Conservation (phyloP, 2,888 invertebrate genomes). For the Diabrotica balteata region DNA sequence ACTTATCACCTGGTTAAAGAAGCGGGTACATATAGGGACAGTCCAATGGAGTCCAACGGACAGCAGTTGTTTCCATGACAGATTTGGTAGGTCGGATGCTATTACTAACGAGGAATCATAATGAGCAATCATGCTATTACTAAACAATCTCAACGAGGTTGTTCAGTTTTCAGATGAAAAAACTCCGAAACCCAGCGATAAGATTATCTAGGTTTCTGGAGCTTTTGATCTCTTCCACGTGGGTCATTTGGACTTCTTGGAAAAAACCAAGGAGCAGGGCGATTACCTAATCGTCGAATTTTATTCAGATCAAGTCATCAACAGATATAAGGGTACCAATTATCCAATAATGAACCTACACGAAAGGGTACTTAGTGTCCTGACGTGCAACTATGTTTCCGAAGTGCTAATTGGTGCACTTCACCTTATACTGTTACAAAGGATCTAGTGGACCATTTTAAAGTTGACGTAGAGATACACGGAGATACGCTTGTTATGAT, state of each 20-base stretch:
- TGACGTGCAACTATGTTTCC: slow-evolving; percentile 96
- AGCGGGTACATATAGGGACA: slow-evolving; percentile 93
- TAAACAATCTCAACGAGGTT: slow-evolving; percentile 77
- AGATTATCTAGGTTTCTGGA: slow-evolving; percentile 93
- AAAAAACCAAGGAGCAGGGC: slow-evolving; percentile 86
- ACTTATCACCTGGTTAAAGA: slow-evolving; percentile 95
- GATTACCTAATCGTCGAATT: slow-evolving; percentile 96
- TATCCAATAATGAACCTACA: slow-evolving; percentile 99
- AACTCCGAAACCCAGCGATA: slow-evolving; percentile 77
- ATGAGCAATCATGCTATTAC: no score
- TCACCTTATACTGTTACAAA: slow-evolving; percentile 92
- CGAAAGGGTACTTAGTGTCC: slow-evolving; percentile 93
- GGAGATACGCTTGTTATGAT: slow-evolving; percentile 80
- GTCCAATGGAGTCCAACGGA: slow-evolving; percentile 91
- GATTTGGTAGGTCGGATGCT: slow-evolving; percentile 97
- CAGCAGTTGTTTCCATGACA: slow-evolving; percentile 97
- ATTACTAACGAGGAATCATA: slow-evolving; percentile 85
- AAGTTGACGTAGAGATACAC: slow-evolving; percentile 85
- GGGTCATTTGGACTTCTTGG: slow-evolving; percentile 95
- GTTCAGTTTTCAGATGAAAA: slow-evolving; percentile 88
- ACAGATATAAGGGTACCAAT: slow-evolving; percentile 91
- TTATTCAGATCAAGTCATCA: slow-evolving; percentile 93
- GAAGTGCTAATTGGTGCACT: slow-evolving; percentile 99
- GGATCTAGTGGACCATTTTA: slow-evolving; percentile 93
- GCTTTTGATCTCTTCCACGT: slow-evolving; percentile 99